A percentile compares a stretch with the other conserved stretches of the same genome.
phyloP scores from a whole-genome alignment of 2,888 invertebrate species.

The Scaptodrosophila latifasciaeformis region DNA sequence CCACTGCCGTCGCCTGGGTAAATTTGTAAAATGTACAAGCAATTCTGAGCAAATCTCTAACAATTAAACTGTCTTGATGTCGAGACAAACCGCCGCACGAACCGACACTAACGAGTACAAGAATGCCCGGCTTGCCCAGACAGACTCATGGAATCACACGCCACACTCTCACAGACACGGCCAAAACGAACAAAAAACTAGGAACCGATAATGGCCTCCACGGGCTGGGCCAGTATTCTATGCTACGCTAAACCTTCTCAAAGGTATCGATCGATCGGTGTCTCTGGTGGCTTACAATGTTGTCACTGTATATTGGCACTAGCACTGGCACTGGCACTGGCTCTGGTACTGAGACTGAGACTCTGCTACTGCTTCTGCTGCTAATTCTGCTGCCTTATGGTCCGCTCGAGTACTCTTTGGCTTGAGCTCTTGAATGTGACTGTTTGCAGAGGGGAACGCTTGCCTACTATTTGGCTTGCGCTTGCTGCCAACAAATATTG shows the following conservation, averaged over 20 bases:
- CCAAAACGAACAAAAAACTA: too few relatives aligned
- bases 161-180: too few relatives aligned
- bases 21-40: conserved; percentile 61
- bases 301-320: conserved; percentile 2
- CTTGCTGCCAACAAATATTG: conserved; percentile 75
- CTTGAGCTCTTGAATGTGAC: conserved; percentile 76
- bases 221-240: too few relatives aligned
- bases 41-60: background rate
- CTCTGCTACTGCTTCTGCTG: conserved; percentile 29
- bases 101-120: conserved; percentile 66
- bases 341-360: background rate
- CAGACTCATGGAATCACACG: background rate
- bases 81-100: conserved; percentile 49
- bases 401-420: conserved; percentile 76
- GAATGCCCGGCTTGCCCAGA: conserved; percentile 26
- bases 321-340: conserved; percentile 3
- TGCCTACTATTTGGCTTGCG: conserved; percentile 76
- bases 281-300: conserved; percentile 18
- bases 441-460: conserved; percentile 77
- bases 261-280: too few relatives aligned
- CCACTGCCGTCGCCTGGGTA: conserved; percentile 38
- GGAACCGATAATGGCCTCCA: too few relatives aligned
- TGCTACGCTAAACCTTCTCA: conserved; percentile 11
- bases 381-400: conserved; percentile 48
- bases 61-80: background rate